These are phyloP conservation scores for Rhagonycha fulva DNA, from an alignment of 2,888 invertebrate species.

Conservation along the genomic window DNA sequence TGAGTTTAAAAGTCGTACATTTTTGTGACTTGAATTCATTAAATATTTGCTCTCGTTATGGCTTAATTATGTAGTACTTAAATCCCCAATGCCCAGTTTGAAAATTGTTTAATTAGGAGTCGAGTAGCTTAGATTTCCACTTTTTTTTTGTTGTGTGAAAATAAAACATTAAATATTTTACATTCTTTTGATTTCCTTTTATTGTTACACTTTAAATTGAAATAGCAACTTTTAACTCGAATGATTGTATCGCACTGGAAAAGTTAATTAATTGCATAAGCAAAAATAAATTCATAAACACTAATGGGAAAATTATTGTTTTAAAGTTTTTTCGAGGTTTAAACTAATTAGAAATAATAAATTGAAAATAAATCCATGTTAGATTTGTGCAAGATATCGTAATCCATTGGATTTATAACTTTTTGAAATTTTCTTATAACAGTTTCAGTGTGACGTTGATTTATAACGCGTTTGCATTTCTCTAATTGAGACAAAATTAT, in stretches of 20 bases:
- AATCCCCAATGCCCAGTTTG: not conserved
- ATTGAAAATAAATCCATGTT: not conserved
- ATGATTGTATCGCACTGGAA: not conserved
- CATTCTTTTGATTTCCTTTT: not conserved
- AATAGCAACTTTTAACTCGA: not conserved
- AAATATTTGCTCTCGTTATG: not conserved
- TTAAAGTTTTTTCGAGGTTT: not conserved
- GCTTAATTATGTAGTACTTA: not conserved
- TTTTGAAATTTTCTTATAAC: not conserved
- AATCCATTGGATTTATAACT: not conserved
- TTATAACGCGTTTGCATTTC: not conserved
- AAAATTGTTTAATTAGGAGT: not conserved
- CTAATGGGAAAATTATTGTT: not conserved
- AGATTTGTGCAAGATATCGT: not conserved
- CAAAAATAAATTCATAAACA: not conserved
- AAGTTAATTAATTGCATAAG: not conserved
- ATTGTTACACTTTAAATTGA: not conserved
- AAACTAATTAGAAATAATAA: not conserved
- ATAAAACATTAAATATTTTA: not conserved
- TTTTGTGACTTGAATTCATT: not conserved
- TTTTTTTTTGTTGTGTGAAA: not conserved
- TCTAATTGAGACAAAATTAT: not conserved
- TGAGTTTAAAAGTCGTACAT: not conserved
- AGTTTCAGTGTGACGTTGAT: not conserved
- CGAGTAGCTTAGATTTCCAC: not conserved